Percentiles rank a stretch among this genome's conserved stretches.
These are phyloP conservation scores for Eutrigla gurnardus DNA, from an alignment of 2,797 vertebrate species.

Conservation along the genomic window DNA sequence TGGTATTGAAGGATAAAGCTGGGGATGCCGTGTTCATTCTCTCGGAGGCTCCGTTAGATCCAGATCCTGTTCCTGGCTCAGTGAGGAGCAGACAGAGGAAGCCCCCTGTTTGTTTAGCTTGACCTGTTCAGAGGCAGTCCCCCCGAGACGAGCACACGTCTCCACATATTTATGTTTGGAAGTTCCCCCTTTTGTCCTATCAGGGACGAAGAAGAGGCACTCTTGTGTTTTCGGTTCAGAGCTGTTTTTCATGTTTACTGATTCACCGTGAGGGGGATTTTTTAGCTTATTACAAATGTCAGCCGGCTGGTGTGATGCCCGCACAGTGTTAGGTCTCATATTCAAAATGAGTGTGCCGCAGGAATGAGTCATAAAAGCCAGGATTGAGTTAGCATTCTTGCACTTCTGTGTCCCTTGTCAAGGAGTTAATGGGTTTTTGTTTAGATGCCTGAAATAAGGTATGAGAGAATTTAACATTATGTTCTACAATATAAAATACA, in stretches of 20 bases:
- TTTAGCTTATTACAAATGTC: conserved; percentile 17
- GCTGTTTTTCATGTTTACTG: conserved; percentile 13
- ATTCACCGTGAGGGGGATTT: background rate
- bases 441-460: too few species aligned
- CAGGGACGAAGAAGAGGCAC: conserved; percentile 9
- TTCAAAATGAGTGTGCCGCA: background rate
- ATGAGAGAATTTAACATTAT: too few species aligned
- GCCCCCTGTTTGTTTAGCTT: conserved; percentile 66
- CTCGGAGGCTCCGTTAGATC: conserved; percentile 19
- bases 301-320: background rate
- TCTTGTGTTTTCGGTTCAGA: background rate
- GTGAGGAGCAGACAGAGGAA: conserved; percentile 51
- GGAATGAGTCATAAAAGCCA: too few species aligned
- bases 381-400: too few species aligned
- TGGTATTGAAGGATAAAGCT: background rate
- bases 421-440: too few species aligned
- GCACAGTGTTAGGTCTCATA: background rate
- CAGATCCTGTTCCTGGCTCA: conserved; percentile 25
- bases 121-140: conserved; percentile 53
- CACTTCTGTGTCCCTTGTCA: too few species aligned
- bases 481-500: too few species aligned
- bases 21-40: background rate
- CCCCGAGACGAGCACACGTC: conserved; percentile 40
- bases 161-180: conserved; percentile 66
- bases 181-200: conserved; percentile 54